A percentile compares a stretch with the other conserved stretches of the same genome.
Evolutionary conservation across 2,797 vertebrate species (phyloP).

Genomic region (Crypturellus tataupa): DNA sequence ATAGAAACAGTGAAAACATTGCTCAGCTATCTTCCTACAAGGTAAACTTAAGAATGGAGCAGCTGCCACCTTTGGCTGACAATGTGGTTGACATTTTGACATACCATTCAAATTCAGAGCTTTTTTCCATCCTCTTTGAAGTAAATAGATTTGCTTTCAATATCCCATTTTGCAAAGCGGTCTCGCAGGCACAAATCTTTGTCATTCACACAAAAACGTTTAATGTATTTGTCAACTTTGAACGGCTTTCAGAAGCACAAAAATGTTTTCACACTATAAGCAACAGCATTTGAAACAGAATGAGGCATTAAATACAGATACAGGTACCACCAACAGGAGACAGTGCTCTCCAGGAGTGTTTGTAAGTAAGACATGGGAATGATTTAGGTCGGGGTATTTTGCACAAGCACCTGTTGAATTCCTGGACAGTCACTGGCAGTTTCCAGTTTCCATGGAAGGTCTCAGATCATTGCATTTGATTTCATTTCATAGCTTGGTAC

Average conservation of each 20-base stretch:
- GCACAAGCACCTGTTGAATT: background rate
- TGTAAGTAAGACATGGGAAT: background rate
- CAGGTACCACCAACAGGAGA: background rate
- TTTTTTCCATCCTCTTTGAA: constrained; percentile 23
- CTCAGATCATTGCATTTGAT: background rate
- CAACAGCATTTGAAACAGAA: background rate
- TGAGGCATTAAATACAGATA: background rate
- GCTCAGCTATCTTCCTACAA: background rate
- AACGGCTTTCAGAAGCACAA: background rate
- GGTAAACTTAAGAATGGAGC: background rate
- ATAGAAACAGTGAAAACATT: background rate
- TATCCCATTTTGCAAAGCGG: background rate
- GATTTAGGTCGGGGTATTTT: background rate
- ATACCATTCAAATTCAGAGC: constrained; percentile 8
- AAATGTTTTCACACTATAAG: background rate
- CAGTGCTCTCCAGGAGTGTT: no score
- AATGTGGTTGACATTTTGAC: constrained; percentile 39
- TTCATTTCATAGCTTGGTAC: background rate
- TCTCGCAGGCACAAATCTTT: constrained; percentile 14
- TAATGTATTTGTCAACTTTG: background rate
- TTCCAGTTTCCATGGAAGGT: background rate
- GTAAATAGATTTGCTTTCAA: constrained; percentile 47
- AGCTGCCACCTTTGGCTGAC: constrained; percentile 26
- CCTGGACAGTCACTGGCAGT: background rate
- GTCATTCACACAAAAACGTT: constrained; percentile 1